These are phyloP conservation scores for Leptopterna dolabrata DNA, from an alignment of 2,888 invertebrate species.

Conservation along the genomic window DNA sequence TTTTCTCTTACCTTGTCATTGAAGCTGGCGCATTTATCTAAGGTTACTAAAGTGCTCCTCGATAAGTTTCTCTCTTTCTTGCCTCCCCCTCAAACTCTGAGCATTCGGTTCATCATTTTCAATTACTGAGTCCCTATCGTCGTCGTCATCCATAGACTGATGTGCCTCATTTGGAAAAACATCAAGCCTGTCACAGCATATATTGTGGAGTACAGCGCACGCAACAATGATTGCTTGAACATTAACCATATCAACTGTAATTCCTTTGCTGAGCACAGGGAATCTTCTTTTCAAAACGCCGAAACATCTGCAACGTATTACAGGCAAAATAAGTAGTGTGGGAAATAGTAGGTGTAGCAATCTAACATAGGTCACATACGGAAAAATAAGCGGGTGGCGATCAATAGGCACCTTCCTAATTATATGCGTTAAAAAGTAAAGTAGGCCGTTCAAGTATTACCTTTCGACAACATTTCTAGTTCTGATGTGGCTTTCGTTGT, in stretches of 20 bases:
- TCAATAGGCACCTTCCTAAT: not conserved
- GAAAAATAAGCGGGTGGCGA: not conserved
- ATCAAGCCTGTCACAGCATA: not conserved
- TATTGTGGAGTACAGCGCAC: not conserved
- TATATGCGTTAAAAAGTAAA: too few species aligned
- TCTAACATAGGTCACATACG: not conserved
- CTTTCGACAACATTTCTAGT: not conserved
- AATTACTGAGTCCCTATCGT: not conserved
- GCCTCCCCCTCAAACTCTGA: not conserved
- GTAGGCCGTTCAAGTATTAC: not conserved
- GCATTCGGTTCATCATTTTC: not conserved
- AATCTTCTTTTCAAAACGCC: not conserved
- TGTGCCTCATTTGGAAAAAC: not conserved
- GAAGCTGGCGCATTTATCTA: not conserved
- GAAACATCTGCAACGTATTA: not conserved
- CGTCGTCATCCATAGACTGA: not conserved
- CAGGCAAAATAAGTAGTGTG: not conserved
- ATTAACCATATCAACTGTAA: not conserved
- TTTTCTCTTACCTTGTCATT: too few species aligned
- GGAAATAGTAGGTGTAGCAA: not conserved
- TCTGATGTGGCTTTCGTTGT: conserved; percentile 16
- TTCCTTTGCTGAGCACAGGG: conserved; percentile 3
- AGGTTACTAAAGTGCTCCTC: not conserved
- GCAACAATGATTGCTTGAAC: conserved; percentile 15
- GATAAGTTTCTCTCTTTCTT: not conserved